A percentile compares a stretch with the other conserved stretches of the same genome.
Evolutionary conservation across 2,888 invertebrate genomes (phyloP).

Genomic region (Eupithecia subumbrata): DNA sequence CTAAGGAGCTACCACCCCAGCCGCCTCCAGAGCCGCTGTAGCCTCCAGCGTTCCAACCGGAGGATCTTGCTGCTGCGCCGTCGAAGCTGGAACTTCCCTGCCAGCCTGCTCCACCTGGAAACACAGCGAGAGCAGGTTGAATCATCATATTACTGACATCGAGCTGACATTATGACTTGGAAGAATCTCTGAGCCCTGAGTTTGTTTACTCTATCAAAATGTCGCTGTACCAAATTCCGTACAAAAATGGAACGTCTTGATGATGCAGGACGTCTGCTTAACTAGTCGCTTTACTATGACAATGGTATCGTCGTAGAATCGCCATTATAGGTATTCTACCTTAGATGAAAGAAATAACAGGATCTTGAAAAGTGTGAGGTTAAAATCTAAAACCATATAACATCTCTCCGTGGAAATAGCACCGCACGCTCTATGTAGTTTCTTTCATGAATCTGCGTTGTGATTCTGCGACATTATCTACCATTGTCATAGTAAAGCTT

Average conservation of each 20-base stretch:
- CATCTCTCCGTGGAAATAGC: too few relatives aligned
- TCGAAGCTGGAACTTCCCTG: conserved; percentile 33
- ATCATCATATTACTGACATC: neutral
- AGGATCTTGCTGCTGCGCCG: conserved; percentile 35
- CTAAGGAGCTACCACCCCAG: conserved; percentile 30
- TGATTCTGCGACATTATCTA: too few relatives aligned
- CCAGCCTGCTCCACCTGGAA: conserved; percentile 41
- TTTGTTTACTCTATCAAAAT: neutral
- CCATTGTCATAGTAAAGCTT: too few relatives aligned
- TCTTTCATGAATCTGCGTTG: too few relatives aligned
- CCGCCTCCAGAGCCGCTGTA: conserved; percentile 27
- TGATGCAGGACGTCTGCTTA: too few relatives aligned
- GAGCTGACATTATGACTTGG: neutral
- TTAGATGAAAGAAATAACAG: too few relatives aligned
- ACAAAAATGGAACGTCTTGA: neutral
- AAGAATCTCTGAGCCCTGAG: neutral
- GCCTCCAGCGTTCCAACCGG: conserved; percentile 34
- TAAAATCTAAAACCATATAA: too few relatives aligned
- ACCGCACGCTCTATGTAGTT: too few relatives aligned
- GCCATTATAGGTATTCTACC: too few relatives aligned
- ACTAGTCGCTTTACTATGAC: too few relatives aligned
- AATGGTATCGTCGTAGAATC: too few relatives aligned
- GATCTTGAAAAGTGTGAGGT: too few relatives aligned
- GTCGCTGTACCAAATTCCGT: neutral
- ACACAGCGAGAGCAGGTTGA: neutral